phyloP scores from a whole-genome alignment of 2,797 vertebrate genomes.

The Nannoperca obscura region DNA sequence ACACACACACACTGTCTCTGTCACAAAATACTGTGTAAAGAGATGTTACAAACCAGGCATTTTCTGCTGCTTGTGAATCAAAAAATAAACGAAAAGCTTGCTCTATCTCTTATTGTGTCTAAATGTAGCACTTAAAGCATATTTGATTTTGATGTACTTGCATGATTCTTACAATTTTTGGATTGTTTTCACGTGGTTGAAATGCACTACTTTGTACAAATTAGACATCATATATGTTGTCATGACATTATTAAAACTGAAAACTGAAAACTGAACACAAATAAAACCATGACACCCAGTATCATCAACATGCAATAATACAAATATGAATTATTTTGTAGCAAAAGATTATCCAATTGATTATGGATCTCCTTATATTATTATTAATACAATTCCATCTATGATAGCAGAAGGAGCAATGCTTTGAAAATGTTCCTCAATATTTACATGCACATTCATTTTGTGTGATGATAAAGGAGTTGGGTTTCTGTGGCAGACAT shows the following conservation, averaged over 20 bases:
- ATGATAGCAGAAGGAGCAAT: neutral
- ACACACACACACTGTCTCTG: constrained; percentile 10
- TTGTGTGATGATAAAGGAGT: constrained; percentile 28
- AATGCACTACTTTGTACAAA: neutral
- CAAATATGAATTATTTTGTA: neutral
- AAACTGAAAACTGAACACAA: neutral
- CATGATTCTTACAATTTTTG: too few species aligned
- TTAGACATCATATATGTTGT: neutral
- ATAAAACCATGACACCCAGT: neutral
- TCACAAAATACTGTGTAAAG: constrained; percentile 35
- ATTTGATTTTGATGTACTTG: too few species aligned
- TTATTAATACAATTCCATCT: constrained; percentile 3
- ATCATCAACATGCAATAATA: neutral
- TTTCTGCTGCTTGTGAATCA: neutral
- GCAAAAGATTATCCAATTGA: neutral
- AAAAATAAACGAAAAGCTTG: neutral
- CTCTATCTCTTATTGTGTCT: too few species aligned
- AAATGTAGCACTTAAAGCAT: too few species aligned
- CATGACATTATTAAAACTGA: neutral
- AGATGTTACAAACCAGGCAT: constrained; percentile 29
- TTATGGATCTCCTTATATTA: neutral
- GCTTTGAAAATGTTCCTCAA: neutral
- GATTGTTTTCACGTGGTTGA: too few species aligned
- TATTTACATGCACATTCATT: constrained; percentile 15
- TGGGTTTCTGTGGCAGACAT: constrained; percentile 11